Percentiles rank a stretch among this genome's conserved stretches.
These are phyloP conservation scores for Oeneis ivallda DNA, from an alignment of 2,888 invertebrate genomes.

Conservation along the genomic window DNA sequence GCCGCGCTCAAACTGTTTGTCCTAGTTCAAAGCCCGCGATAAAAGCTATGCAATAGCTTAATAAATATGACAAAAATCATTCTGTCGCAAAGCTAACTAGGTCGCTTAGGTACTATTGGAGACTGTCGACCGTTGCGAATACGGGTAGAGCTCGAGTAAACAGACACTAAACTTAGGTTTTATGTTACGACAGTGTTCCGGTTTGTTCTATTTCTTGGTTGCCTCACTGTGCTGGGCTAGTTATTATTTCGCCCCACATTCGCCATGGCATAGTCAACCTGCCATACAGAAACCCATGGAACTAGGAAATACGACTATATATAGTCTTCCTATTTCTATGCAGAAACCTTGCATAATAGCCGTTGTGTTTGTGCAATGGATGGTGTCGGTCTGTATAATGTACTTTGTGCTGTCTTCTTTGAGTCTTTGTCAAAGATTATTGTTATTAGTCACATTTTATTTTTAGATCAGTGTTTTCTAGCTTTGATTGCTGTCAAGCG, in stretches of 20 bases:
- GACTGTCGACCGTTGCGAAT: slow-evolving; percentile 3
- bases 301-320: no score
- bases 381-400: no score
- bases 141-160: slow-evolving; percentile 7
- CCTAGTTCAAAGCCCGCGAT: no score
- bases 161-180: slow-evolving; percentile 21
- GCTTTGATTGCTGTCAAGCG: no score
- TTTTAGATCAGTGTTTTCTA: no score
- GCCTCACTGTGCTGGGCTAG: slow-evolving; percentile 8
- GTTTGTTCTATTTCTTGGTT: slow-evolving; percentile 12
- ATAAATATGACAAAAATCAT: neutral
- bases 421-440: slow-evolving; percentile 35
- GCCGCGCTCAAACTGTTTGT: no score
- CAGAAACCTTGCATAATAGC: slow-evolving; percentile 25
- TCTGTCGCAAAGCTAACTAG: neutral
- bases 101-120: slow-evolving; percentile 6
- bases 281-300: slow-evolving; percentile 33
- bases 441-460: neutral
- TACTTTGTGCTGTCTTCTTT: no score
- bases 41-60: no score
- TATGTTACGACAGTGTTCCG: slow-evolving; percentile 25
- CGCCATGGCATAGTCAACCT: slow-evolving; percentile 25
- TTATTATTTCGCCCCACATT: slow-evolving; percentile 25
- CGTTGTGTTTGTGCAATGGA: slow-evolving; percentile 38
- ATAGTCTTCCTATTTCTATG: no score